Evolutionary conservation across 1,140 invertebrate species (phyloP), one percentile per base, ranked within the genome.

Genomic region (Conus ventricosus): DNA sequence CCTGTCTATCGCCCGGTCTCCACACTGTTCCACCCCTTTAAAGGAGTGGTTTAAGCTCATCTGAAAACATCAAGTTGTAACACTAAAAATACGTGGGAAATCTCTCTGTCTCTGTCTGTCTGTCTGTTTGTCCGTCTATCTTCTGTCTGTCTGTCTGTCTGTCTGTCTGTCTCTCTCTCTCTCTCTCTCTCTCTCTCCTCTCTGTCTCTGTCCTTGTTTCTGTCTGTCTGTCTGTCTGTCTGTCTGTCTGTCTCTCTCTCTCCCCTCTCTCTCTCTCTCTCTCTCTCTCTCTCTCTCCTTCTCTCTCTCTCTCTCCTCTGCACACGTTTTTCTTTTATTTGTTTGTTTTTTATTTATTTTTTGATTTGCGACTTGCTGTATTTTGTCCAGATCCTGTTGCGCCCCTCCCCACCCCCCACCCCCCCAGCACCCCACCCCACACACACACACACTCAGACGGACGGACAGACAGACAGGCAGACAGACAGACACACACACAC

Each of bases 141-240:
- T 51, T 78, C 4, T 78, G n/a, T 39, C 75, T 78, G n/a, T 39
- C 75, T 78, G n/a, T 78, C 75, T 78, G 5, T 78, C 75, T 78
- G 8, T 78, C 25, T 78, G n/a, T 39, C 25, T 78, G n/a, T 78
- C 75, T 78, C 25, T 78, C 75, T 78, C 5, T 78, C 75, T 78
- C 25, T 27, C 23, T 78, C 7, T 78, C 75, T 78, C 5, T 78
- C 25, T 78, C 75, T 78, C 5, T 78, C 75, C 39, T 5, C 39
- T 25, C 20, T 78, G 7, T 78, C 5, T 78, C 27, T 78, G 75
- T 78, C 27, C 39, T 25, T 78, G 17, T 71, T 20, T 7, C 67
- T 71, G 17, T 71, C 67, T 75, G 13, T 75, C 20, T 75, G 13
- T 75, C 67, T 75, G 13, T 75, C 67, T 75, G 13, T 23, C 67